Base-by-base conservation (phyloP, 37 sponge, comb jelly and placozoan species). In the Spongia lamella region DNA sequence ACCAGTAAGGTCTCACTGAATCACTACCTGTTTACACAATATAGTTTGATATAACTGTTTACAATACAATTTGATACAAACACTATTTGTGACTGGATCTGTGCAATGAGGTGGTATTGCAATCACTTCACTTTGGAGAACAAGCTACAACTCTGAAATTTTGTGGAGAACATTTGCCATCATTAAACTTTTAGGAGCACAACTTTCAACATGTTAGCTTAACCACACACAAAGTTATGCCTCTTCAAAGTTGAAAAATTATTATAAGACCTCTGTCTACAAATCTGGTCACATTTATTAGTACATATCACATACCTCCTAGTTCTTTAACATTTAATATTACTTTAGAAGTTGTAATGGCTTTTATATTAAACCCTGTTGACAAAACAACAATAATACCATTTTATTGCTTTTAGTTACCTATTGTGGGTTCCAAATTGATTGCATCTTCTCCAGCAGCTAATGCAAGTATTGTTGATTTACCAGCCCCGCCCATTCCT, bases 401-500 rank as follows among this genome's bases (percentile, higher is more conserved):
- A 17, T 6, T 22, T 22, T 16, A 16, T 56, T 24, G 0, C 27
- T 24, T 32, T 16, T 15, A 26, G 61, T 30, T n/a, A 86, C 88
- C 92, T 59, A 62, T 38, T 7, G 92, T 91, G 0, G 92, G 79
- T 25, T 67, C 51, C 16, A 78, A 0, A 1, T 82, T 43, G 13
- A 34, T 20, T 2, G 61, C 57, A 3, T 27, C 36, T 50, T 91
- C 92, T 53, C 79, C 80, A 26, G 84, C 55, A 19, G 74, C 24
- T 5, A 40, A 34, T 13, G 84, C 70, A 30, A 91, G 69, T 17
- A 91, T 40, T 17, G 88, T 83, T 64, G 92, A 87, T 63, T 91
- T 91, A 5, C 92, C 92, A n/a, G 84, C 79, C 21, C 92, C 92
- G 16, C 49, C 29, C 11, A 83, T 24, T 17, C 92, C 92, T 27